phyloP scores from a whole-genome alignment of 2,113 vertebrate genomes.

The Sarotherodon lohbergeri region DNA sequence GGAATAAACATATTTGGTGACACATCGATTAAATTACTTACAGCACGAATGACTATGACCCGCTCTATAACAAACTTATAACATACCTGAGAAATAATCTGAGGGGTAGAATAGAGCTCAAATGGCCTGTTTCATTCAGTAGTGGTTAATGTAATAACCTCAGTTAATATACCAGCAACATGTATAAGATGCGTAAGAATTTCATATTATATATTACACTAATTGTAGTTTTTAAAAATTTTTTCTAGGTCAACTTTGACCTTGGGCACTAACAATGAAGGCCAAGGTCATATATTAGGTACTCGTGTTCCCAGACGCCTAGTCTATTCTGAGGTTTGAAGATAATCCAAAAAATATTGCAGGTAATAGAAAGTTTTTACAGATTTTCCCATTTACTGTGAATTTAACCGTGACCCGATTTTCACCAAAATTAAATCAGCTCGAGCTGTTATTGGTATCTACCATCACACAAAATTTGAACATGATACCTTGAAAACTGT shows the following conservation, averaged over 20 bases:
- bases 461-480: neutral
- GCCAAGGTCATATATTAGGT: neutral
- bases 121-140: neutral
- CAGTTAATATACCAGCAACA: neutral
- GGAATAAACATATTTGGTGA: neutral
- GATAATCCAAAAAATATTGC: neutral
- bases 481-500: neutral
- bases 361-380: neutral
- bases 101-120: fast-evolving
- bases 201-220: neutral
- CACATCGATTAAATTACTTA: neutral
- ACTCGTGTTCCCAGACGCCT: neutral
- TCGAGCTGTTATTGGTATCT: neutral
- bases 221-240: fast-evolving
- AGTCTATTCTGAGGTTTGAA: neutral
- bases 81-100: neutral
- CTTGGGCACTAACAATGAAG: neutral
- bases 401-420: neutral
- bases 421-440: neutral
- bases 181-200: fast-evolving
- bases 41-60: neutral
- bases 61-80: neutral
- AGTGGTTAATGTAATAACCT: neutral
- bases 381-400: neutral
- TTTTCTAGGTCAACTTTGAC: neutral